A percentile compares a stretch with the other conserved stretches of the same genome.
phyloP scores from a whole-genome alignment of 2,113 vertebrate species.

The Aepyceros melampus region DNA sequence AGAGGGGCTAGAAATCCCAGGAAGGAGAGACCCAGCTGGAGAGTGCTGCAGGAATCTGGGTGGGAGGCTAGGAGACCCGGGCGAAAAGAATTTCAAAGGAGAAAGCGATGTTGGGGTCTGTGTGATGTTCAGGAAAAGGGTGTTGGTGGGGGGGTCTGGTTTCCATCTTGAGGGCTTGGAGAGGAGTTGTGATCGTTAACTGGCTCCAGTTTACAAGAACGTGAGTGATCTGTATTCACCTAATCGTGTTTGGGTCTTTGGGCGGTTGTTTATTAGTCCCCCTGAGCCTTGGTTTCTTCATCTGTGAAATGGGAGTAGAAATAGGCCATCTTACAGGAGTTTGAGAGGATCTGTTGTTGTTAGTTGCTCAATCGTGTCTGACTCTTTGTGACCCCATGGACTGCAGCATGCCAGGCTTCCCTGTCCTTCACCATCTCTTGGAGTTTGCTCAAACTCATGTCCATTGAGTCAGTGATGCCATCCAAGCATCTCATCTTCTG shows the following conservation, averaged over 20 bases:
- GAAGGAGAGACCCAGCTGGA: neutral
- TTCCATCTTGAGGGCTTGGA: neutral
- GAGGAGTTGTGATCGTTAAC: neutral
- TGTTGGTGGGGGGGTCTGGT: neutral
- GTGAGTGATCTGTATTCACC: neutral
- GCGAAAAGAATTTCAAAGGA: neutral
- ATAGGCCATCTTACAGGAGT: neutral
- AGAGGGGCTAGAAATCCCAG: neutral
- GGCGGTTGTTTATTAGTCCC: neutral
- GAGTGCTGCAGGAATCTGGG: neutral
- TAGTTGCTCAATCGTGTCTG: fast-evolving
- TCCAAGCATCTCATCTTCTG: neutral
- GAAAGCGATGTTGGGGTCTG: fast-evolving
- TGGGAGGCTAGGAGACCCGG: neutral
- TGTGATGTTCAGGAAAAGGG: neutral
- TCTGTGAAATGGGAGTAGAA: neutral
- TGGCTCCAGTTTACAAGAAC: neutral
- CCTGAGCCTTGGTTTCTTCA: neutral
- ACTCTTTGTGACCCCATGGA: neutral
- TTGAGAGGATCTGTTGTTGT: neutral
- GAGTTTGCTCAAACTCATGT: neutral
- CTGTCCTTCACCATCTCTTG: neutral
- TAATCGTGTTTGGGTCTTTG: neutral
- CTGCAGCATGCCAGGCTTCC: neutral
- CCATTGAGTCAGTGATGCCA: neutral